Base-by-base conservation (phyloP, 2,797 vertebrate genomes). In the Anguilla anguilla region DNA sequence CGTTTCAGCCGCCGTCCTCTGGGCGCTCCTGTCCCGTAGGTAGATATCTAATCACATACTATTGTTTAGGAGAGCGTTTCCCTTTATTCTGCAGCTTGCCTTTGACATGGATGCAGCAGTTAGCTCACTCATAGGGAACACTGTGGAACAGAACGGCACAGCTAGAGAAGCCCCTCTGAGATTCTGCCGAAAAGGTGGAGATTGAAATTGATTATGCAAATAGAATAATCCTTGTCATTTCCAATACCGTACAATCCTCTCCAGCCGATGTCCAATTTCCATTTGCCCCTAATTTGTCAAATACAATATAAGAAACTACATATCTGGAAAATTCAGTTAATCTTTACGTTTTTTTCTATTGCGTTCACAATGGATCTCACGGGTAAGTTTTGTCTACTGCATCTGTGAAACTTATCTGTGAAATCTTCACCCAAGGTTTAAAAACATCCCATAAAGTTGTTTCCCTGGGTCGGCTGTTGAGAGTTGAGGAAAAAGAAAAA, bases 1-100 rank as follows among this genome's bases (percentile, higher is more conserved):
- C 88, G 88, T 92, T 89, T 89, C 91, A 89, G 86, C 86, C 89
- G 87, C 87, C 82, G 85, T 90, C 88, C 90, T 89, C 87, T 86
- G 88, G 88, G 88, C 89, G 87, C 90, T 84, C 86, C 57, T 88
- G 86, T 90, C 90, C 90, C 89, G 74, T 86, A 88, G 87, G 90
- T 90, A 90, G 87, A 86, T 90, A 91, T 93, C 88, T 91, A 90
- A 91, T 91, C 90, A 85, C 31, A 51, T 72, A 90, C 88, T 90
- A 90, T 91, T 91, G 91, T 93, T 91, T 91, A 87, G 87, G 61
- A 35, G 85, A 91, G 87, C 87, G 31, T 81, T 87, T 87, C 57
- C 85, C 88, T 90, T 88, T 85, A 83, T 86, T 90, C 85, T 6
- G 15, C 55, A 17, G 77, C 31, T 72, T 74, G 87, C 82, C 86